Percentiles rank a stretch among this genome's conserved stretches.
phyloP scores from a whole-genome alignment of 2,113 vertebrate species.

The Bubalus kerabau region DNA sequence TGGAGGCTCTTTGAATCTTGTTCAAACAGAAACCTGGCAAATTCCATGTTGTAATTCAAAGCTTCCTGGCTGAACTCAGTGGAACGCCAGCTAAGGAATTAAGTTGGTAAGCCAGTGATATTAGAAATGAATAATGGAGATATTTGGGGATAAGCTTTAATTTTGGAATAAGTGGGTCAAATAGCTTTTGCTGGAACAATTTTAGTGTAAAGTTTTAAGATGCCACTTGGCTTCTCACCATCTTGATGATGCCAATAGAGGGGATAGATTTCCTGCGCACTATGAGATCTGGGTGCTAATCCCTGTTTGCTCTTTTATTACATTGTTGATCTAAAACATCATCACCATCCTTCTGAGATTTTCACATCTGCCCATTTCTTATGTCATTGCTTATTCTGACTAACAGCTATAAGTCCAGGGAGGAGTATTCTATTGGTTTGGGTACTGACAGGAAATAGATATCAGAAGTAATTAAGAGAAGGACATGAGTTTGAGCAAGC shows the following conservation, averaged over 20 bases:
- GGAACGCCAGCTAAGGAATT: not conserved
- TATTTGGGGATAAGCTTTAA: conserved; percentile 3
- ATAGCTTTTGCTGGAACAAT: not conserved
- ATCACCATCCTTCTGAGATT: not conserved
- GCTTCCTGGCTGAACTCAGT: not conserved
- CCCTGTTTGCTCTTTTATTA: not conserved
- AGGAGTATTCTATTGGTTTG: not conserved
- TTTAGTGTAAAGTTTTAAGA: not conserved
- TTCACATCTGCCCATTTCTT: not conserved
- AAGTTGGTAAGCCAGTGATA: not conserved
- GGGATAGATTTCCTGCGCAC: not conserved
- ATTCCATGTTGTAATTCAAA: not conserved
- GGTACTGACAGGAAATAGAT: not conserved
- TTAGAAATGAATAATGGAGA: conserved; percentile 38
- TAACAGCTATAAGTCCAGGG: not conserved
- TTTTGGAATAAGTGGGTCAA: conserved; percentile 2
- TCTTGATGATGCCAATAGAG: not conserved
- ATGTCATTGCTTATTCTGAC: not conserved
- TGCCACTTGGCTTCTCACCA: not conserved
- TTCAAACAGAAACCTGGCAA: not conserved
- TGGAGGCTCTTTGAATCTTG: not conserved
- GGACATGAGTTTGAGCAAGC: not conserved
- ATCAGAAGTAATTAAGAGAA: not conserved
- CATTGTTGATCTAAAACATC: not conserved
- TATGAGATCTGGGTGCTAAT: not conserved